A percentile compares a stretch with the other conserved stretches of the same genome.
Conservation (phyloP, 1,140 invertebrate genomes). For the Drosophila dunni region DNA sequence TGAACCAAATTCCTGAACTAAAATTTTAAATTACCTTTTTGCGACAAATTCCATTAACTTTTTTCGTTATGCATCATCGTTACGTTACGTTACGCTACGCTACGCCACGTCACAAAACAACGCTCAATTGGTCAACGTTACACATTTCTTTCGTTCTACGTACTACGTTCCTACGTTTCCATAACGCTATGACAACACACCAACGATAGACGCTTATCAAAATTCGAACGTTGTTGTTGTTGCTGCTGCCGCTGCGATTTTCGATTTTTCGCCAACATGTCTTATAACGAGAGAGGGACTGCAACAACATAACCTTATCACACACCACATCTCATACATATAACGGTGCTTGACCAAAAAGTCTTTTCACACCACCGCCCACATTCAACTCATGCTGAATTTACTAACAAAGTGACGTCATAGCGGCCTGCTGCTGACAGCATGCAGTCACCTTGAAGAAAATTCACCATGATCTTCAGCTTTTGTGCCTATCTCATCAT, state of each 20-base stretch:
- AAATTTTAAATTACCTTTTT: slow-evolving; percentile 36
- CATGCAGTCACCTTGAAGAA: neutral
- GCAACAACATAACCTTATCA: slow-evolving; percentile 40
- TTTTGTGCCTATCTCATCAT: slow-evolving; percentile 5
- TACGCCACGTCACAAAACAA: slow-evolving; percentile 35
- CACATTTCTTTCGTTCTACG: slow-evolving; percentile 36
- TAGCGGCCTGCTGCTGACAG: too few species aligned
- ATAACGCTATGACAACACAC: slow-evolving; percentile 12
- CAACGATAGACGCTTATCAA: slow-evolving; percentile 58
- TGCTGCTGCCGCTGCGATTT: slow-evolving; percentile 54
- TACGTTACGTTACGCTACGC: slow-evolving; percentile 33
- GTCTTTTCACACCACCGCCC: neutral
- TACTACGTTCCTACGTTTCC: slow-evolving; percentile 20
- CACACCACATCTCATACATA: slow-evolving; percentile 4
- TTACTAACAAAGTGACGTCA: too few species aligned
- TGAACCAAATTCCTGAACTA: slow-evolving; percentile 15
- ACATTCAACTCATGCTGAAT: slow-evolving; percentile 20
- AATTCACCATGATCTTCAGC: neutral
- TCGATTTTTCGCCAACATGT: slow-evolving; percentile 11
- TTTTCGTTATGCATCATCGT: slow-evolving; percentile 51
- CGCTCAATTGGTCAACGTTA: slow-evolving; percentile 58
- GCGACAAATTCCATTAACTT: slow-evolving; percentile 45
- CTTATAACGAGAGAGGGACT: slow-evolving; percentile 27
- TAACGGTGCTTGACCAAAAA: neutral
- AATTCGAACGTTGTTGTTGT: slow-evolving; percentile 70